phyloP scores from a whole-genome alignment of 2,797 vertebrate genomes.

The Myotis myotis region DNA sequence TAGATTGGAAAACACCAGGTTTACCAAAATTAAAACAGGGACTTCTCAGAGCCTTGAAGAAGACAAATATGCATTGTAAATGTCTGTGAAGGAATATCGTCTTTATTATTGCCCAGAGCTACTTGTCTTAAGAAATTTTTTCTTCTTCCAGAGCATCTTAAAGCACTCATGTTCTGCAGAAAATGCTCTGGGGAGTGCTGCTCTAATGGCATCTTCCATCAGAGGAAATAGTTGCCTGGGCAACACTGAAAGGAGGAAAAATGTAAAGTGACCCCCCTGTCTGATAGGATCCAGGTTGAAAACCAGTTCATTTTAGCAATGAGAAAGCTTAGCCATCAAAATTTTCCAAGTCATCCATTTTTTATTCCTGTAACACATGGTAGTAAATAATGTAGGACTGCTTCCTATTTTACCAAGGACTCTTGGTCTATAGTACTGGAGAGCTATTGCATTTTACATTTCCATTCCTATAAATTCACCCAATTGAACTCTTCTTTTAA shows the following conservation, averaged over 20 bases:
- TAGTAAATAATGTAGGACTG: slow-evolving; percentile 71
- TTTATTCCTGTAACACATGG: slow-evolving; percentile 68
- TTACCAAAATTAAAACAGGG: slow-evolving; percentile 4
- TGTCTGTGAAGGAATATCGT: neutral
- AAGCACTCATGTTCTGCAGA: neutral
- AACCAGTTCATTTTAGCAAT: slow-evolving; percentile 47
- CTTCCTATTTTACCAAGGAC: slow-evolving; percentile 56
- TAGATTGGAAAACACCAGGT: neutral
- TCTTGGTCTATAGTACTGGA: neutral
- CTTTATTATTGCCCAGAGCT: neutral
- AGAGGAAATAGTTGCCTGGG: slow-evolving; percentile 53
- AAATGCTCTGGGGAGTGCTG: slow-evolving; percentile 23
- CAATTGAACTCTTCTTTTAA: neutral
- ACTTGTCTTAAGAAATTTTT: neutral
- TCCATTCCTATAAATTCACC: slow-evolving; percentile 54
- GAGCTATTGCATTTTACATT: slow-evolving; percentile 39
- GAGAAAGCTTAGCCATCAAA: slow-evolving; percentile 66
- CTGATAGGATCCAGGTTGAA: slow-evolving; percentile 59
- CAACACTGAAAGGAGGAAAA: slow-evolving; percentile 44
- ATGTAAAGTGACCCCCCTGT: slow-evolving; percentile 68
- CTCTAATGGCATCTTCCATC: slow-evolving; percentile 62
- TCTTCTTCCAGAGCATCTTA: neutral
- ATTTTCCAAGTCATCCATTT: slow-evolving; percentile 70
- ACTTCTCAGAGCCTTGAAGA: neutral
- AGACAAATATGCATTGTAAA: neutral